Conservation (phyloP, 2,113 vertebrate genomes). For the Sitta europaea region DNA sequence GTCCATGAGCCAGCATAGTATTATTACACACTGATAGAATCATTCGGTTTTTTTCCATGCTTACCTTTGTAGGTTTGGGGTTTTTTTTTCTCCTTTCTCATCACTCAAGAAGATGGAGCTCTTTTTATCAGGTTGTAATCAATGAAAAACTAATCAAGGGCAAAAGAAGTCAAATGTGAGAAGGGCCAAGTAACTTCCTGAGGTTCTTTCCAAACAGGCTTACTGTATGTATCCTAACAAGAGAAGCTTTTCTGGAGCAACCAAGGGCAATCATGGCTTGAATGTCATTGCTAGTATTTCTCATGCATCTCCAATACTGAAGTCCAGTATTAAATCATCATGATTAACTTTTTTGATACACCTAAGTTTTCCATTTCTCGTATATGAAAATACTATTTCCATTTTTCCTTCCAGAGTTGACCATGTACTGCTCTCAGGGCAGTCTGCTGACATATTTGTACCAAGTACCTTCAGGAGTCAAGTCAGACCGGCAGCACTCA, state of each 20-base stretch:
- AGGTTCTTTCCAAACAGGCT: not conserved
- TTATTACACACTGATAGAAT: not conserved
- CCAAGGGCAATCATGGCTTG: not conserved
- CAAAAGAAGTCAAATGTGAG: not conserved
- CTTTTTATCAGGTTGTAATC: not conserved
- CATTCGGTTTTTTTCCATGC: not conserved
- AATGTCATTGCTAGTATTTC: not conserved
- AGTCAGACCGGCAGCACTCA: not conserved
- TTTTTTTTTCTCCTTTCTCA: not conserved
- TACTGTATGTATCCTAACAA: not conserved
- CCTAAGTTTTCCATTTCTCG: not conserved
- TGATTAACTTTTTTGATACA: not conserved
- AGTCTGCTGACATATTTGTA: not conserved
- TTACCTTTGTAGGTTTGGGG: accelerated
- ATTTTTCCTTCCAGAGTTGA: not conserved
- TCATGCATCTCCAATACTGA: accelerated
- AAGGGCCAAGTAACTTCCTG: not conserved
- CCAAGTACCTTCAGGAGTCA: not conserved
- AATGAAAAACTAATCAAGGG: not conserved
- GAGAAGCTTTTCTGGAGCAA: not conserved
- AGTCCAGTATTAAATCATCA: not conserved
- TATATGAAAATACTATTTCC: not conserved
- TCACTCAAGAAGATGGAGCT: not conserved
- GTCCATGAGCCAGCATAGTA: not conserved
- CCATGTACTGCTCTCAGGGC: not conserved